Conservation (phyloP, 2,113 vertebrate species). For the Bubo bubo region DNA sequence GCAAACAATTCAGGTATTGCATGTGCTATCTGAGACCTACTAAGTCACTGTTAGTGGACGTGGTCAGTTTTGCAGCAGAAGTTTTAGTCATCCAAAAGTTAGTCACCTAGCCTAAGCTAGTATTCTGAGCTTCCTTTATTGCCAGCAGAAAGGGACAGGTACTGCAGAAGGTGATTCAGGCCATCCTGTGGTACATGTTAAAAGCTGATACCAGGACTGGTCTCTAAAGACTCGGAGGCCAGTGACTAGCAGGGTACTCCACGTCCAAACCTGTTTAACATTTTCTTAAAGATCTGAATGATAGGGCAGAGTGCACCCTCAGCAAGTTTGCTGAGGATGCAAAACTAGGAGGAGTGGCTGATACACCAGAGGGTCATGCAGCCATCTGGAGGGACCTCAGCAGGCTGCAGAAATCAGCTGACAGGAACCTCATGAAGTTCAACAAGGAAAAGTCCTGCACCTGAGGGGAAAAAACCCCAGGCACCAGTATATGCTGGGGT, state of each 20-base stretch:
- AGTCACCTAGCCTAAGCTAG: neutral
- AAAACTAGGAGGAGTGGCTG: neutral
- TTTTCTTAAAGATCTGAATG: neutral
- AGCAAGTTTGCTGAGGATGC: neutral
- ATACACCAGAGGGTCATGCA: accelerated
- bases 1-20: conserved; percentile 76
- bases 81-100: neutral
- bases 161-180: neutral
- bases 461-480: neutral
- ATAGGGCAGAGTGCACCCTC: neutral
- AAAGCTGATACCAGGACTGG: neutral
- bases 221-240: neutral
- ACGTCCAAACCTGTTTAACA: neutral
- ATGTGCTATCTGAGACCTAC: neutral
- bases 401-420: neutral
- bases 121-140: neutral
- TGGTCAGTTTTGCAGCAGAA: neutral
- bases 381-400: neutral
- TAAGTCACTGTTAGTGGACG: neutral
- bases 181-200: neutral
- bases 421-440: neutral
- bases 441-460: neutral
- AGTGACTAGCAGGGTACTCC: neutral
- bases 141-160: neutral
- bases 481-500: neutral